phyloP scores from a whole-genome alignment of 2,888 invertebrate genomes.

The Lumbricus terrestris region DNA sequence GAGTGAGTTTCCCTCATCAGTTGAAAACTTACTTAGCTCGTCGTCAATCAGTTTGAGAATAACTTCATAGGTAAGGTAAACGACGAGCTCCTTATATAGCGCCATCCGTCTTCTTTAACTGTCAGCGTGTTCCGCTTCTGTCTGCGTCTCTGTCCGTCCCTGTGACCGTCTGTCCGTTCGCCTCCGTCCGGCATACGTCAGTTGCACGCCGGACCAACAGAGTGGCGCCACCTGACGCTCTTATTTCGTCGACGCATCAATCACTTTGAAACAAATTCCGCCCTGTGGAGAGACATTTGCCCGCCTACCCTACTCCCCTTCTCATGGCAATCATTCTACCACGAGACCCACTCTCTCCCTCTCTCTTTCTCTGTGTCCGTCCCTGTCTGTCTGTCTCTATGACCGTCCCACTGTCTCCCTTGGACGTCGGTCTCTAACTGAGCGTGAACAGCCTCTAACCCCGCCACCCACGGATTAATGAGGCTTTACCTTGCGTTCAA shows the following conservation, averaged over 20 bases:
- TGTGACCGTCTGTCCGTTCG: not conserved
- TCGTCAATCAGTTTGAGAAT: not conserved
- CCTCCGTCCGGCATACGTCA: not conserved
- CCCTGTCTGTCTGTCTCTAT: not conserved
- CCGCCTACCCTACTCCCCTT: not conserved
- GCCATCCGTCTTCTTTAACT: not conserved
- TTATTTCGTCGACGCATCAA: not conserved
- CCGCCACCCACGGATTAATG: slow-evolving; percentile 4
- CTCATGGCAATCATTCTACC: not conserved
- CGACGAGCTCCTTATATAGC: not conserved
- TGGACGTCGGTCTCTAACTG: not conserved
- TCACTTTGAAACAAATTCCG: slow-evolving; percentile 8
- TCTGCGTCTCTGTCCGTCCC: not conserved
- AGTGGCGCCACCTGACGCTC: not conserved
- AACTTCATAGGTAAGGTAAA: not conserved
- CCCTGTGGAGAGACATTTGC: slow-evolving; percentile 6
- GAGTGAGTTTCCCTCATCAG: not conserved
- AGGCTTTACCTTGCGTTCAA: slow-evolving; percentile 6
- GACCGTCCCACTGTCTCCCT: not conserved
- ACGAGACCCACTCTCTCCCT: not conserved
- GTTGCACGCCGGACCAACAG: not conserved
- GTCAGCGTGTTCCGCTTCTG: not conserved
- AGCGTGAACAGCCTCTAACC: not conserved
- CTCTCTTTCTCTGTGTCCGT: not conserved
- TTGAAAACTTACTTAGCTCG: not conserved